These are phyloP conservation scores for Bacillus rossius DNA, from an alignment of 1,140 invertebrate species.

Conservation along the genomic window DNA sequence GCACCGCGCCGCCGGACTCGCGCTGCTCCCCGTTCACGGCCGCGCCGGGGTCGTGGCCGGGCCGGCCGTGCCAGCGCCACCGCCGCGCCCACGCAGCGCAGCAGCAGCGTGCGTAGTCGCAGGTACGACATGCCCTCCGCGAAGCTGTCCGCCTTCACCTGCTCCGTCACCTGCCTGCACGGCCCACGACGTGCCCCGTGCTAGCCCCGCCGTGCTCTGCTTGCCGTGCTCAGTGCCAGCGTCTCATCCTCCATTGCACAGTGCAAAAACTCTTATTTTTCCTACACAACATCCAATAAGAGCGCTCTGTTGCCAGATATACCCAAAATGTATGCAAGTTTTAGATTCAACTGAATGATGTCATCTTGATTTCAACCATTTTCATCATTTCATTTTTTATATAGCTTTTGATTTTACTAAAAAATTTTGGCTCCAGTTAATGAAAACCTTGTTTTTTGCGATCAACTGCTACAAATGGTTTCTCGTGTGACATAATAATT, in stretches of 20 bases:
- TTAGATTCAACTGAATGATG: background rate
- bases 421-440: no score
- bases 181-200: background rate
- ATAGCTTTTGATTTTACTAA: no score
- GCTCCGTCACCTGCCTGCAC: conserved; percentile 8
- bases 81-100: conserved; percentile 5
- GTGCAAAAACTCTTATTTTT: background rate
- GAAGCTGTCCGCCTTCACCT: conserved; percentile 7
- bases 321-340: background rate
- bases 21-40: background rate
- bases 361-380: no score
- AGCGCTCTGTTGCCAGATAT: background rate
- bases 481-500: no score
- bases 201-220: background rate
- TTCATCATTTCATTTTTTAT: no score
- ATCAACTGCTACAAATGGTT: no score
- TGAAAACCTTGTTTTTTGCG: no score
- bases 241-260: no score
- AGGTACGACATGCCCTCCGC: conserved; percentile 9
- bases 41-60: background rate
- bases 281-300: no score
- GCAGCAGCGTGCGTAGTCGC: background rate
- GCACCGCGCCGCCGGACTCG: no score
- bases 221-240: background rate
- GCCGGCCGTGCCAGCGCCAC: background rate